These are phyloP conservation scores for Fissipunctia ypsillon DNA, from an alignment of 2,888 invertebrate genomes.

Conservation along the genomic window DNA sequence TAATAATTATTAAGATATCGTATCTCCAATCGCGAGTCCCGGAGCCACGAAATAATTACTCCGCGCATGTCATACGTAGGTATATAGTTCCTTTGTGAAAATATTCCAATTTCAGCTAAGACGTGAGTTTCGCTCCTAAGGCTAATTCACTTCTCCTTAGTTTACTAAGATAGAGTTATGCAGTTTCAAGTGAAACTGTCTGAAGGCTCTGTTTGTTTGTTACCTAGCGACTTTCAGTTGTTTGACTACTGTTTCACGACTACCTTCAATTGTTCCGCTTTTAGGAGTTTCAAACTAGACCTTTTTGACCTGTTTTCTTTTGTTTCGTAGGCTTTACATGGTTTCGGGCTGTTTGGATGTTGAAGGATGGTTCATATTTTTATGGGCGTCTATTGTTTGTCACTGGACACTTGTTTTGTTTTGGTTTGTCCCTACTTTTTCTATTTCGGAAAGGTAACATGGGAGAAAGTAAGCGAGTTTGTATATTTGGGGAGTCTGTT, in stretches of 20 bases:
- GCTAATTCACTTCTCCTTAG: constrained; percentile 60
- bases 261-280: constrained; percentile 57
- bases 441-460: neutral
- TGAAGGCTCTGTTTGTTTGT: constrained; percentile 50
- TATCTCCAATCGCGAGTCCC: constrained; percentile 32
- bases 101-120: constrained; percentile 57
- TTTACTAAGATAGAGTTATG: constrained; percentile 52
- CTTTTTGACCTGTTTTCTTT: constrained; percentile 55
- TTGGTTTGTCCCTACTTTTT: neutral
- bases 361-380: constrained; percentile 15
- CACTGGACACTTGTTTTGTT: neutral
- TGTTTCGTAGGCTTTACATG: constrained; percentile 25
- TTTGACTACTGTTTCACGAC: constrained; percentile 31
- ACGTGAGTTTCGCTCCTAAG: constrained; percentile 43
- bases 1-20: constrained; percentile 52
- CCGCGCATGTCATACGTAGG: constrained; percentile 50
- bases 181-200: constrained; percentile 55
- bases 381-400: constrained; percentile 12
- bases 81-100: constrained; percentile 62
- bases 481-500: too few relatives aligned
- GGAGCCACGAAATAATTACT: constrained; percentile 62
- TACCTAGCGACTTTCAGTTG: constrained; percentile 39
- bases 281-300: constrained; percentile 37
- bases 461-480: too few relatives aligned
- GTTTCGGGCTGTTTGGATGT: constrained; percentile 50